phyloP scores from a whole-genome alignment of 2,113 vertebrate species.

The Egretta garzetta region DNA sequence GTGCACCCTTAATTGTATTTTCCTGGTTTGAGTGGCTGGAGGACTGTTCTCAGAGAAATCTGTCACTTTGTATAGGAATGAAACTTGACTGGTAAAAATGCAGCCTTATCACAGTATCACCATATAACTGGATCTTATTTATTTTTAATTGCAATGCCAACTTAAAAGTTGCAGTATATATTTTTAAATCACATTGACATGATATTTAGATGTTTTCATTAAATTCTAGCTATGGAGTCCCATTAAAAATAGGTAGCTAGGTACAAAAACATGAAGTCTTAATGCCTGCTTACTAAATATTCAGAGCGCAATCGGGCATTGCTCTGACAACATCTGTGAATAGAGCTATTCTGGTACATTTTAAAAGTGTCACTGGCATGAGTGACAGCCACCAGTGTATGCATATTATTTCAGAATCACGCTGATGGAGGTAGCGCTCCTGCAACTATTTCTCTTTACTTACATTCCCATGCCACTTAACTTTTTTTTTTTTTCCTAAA shows the following conservation, averaged over 20 bases:
- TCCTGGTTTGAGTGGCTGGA: background rate
- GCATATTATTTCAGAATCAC: background rate
- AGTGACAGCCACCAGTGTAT: conserved; percentile 39
- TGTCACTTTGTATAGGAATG: conserved; percentile 17
- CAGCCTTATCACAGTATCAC: background rate
- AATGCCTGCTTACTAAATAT: conserved; percentile 59
- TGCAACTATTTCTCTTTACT: conserved; percentile 24
- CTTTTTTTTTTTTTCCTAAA: background rate
- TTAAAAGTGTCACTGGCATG: conserved; percentile 15
- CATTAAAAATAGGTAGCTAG: background rate
- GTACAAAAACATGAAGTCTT: conserved; percentile 35
- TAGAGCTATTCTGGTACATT: conserved; percentile 39
- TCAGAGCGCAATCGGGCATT: conserved; percentile 8
- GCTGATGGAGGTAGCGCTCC: conserved; percentile 21
- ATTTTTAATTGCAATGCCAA: conserved; percentile 4
- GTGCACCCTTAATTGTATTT: background rate
- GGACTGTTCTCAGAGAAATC: background rate
- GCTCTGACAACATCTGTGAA: background rate
- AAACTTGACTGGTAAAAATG: background rate
- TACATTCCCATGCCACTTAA: background rate
- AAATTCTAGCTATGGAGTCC: conserved; percentile 5
- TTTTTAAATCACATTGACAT: conserved; percentile 1
- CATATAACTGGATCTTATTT: background rate
- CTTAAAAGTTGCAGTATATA: background rate
- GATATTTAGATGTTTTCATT: conserved; percentile 38